phyloP scores from a whole-genome alignment of 1,140 invertebrate species.

The Pseudoatta argentina region DNA sequence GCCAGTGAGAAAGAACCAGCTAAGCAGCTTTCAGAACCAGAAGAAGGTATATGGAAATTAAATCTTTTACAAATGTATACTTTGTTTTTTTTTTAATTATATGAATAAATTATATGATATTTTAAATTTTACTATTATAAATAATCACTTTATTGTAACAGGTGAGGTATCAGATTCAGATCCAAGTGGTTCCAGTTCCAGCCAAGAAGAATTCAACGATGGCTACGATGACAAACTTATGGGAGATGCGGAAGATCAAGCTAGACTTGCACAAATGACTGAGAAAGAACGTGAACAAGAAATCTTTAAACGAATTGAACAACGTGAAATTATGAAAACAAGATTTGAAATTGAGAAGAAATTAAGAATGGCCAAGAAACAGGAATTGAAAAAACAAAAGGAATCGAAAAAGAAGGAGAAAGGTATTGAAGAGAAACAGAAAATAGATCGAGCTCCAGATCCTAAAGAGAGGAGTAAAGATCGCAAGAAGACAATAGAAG shows the following conservation, averaged over 20 bases:
- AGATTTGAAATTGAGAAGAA: constrained; percentile 99
- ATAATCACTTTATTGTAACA: constrained; percentile 71
- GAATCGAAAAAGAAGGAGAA: constrained; percentile 89
- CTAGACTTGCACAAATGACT: constrained; percentile 95
- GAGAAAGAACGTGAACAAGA: constrained; percentile 99
- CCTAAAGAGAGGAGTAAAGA: constrained; percentile 94
- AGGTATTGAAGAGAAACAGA: constrained; percentile 84
- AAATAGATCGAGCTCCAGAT: constrained; percentile 88
- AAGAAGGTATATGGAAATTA: constrained; percentile 87
- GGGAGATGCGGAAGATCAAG: constrained; percentile 98
- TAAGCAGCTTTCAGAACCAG: constrained; percentile 89
- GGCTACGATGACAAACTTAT: constrained; percentile 98
- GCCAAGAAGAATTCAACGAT: constrained; percentile 91
- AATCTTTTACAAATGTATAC: background rate
- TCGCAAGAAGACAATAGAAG: constrained; percentile 96
- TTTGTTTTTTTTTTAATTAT: constrained; percentile 4
- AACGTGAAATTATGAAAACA: constrained; percentile 96
- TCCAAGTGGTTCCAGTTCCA: constrained; percentile 86
- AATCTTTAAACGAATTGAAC: constrained; percentile 98
- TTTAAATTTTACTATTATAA: background rate
- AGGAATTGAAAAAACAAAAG: constrained; percentile 90
- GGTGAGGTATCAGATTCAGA: constrained; percentile 90
- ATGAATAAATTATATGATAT: background rate
- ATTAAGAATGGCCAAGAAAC: constrained; percentile 93
- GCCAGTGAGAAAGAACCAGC: constrained; percentile 87